Base-by-base conservation (phyloP, 2,888 invertebrate species). In the Tetranychus truncatus region DNA sequence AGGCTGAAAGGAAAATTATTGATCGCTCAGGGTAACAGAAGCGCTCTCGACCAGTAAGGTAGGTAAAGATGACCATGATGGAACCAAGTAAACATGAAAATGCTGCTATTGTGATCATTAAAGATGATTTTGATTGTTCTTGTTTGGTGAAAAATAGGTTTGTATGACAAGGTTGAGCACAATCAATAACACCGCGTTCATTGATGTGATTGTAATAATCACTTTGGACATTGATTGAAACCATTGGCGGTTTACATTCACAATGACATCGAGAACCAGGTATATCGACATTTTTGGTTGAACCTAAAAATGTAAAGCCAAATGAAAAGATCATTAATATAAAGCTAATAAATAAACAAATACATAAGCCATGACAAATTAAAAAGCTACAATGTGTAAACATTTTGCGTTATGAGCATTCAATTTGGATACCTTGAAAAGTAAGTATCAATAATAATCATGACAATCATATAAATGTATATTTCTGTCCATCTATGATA, bases 81-180 rank as follows among this genome's bases (percentile, higher is more conserved):
- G 96, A 96, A 83, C 93, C 91, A 81, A 91, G 88, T 84, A 92
- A 91, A 88, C 97, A 97, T 75, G 96, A 89, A 77, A 92, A 91
- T 82, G 93, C 91, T 96, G 96, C 97, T 79, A 95, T 88, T 73
- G 91, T 91, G 84, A 97, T 90, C 97, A 97, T 99, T 80, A 93
- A 89, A 82, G 88, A 88, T 81, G 95, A 92, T 88, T 95, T 95
- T 80, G 90, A 90, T 84, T 89, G 89, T 87, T 96, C 94, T 84
- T 94, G 92, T 84, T 87, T 87, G 82, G 89, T 88, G 21, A 20
- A 69, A 87, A 93, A 92, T 87, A 92, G 93, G 78, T 91, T 90
- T 6, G 75, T 75, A 85, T 88, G 87, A 87, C 96, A 96, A 78
- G 94, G 93, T 82, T 91, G 88, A 81, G 89, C 91, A 88, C 93